These are phyloP conservation scores for Hoplodrina blanda DNA, from an alignment of 2,888 invertebrate species.

Conservation along the genomic window DNA sequence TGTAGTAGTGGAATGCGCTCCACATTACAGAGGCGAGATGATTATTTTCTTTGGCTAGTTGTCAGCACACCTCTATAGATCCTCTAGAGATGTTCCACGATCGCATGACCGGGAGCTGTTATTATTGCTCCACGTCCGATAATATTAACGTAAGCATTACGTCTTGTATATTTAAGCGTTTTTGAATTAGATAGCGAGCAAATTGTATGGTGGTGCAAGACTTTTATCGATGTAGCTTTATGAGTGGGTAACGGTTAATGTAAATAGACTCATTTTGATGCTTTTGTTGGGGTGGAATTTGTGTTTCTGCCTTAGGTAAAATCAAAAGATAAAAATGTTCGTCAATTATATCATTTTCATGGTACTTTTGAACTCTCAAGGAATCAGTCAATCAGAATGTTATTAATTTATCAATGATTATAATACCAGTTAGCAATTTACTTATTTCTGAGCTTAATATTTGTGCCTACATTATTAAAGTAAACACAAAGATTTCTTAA, in stretches of 20 bases:
- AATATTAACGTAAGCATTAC: constrained; percentile 56
- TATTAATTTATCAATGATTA: too few species aligned
- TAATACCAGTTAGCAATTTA: too few species aligned
- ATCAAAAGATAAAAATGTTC: too few species aligned
- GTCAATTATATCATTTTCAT: too few species aligned
- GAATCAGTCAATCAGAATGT: too few species aligned
- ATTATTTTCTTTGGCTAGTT: constrained; percentile 60
- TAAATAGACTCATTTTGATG: constrained; percentile 25
- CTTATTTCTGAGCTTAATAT: too few species aligned
- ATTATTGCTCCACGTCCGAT: constrained; percentile 56
- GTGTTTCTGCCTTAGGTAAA: too few species aligned
- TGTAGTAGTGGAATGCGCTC: constrained; percentile 43
- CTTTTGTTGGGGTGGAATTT: constrained; percentile 1
- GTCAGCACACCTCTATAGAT: constrained; percentile 46
- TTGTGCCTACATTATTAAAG: too few species aligned
- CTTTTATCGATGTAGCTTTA: constrained; percentile 44
- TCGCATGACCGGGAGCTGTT: constrained; percentile 64
- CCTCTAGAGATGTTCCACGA: constrained; percentile 36
- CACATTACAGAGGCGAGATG: constrained; percentile 49
- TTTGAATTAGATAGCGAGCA: constrained; percentile 40
- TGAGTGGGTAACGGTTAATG: constrained; percentile 27
- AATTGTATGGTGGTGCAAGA: constrained; percentile 35
- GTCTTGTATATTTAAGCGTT: constrained; percentile 58
- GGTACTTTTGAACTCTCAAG: too few species aligned
- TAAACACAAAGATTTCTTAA: too few species aligned